Conservation (phyloP, 1,140 invertebrate genomes). For the Drosophila nigrodunni region DNA sequence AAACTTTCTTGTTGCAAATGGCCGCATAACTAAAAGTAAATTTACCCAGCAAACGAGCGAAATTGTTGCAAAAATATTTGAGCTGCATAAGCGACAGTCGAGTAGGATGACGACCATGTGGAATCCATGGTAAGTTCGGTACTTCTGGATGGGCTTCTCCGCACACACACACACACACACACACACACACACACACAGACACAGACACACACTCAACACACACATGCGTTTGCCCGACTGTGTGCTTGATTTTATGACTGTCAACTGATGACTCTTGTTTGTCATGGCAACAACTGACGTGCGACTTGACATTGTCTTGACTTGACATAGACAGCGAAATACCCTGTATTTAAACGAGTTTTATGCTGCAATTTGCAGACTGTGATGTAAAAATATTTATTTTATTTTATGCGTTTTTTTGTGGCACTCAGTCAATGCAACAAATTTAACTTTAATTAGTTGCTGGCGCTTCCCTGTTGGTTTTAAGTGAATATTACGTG, state of each 20-base stretch:
- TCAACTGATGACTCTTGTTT: constrained; percentile 77
- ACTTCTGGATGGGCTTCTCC: constrained; percentile 3
- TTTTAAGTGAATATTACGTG: not conserved
- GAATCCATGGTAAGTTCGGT: not conserved
- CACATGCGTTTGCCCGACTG: not conserved
- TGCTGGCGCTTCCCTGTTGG: not conserved
- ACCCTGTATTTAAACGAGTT: not conserved
- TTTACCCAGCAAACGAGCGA: constrained; percentile 74
- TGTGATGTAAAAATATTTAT: no score
- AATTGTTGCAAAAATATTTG: constrained; percentile 80
- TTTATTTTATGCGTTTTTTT: no score
- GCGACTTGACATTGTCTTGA: not conserved
- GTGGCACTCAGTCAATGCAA: no score
- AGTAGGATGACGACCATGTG: not conserved
- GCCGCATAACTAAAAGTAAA: constrained; percentile 77
- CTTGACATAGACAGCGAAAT: not conserved
- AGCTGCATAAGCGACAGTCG: constrained; percentile 62
- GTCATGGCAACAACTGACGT: constrained; percentile 63
- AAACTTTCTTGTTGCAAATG: constrained; percentile 63
- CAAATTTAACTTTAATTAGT: no score
- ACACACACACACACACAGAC: not conserved
- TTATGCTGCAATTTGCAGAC: no score
- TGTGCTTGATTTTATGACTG: constrained; percentile 74
- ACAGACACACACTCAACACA: not conserved
- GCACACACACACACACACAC: constrained; percentile 22